Evolutionary conservation across 2,113 vertebrate genomes (phyloP).

Genomic region (Petrocephalus zakoni): DNA sequence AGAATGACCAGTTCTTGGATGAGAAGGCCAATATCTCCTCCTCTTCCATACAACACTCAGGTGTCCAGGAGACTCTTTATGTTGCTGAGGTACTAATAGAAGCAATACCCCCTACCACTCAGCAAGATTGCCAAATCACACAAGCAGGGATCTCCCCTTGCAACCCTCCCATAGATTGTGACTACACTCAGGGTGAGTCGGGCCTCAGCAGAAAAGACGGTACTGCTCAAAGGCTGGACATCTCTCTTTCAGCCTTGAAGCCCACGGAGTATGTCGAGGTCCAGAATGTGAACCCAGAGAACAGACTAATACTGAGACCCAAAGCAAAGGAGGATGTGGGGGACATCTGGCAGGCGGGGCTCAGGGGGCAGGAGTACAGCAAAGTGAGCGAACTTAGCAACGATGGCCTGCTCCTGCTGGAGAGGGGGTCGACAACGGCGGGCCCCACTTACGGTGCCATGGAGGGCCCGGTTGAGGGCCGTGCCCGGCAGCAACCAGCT

Average conservation of each 20-base stretch:
- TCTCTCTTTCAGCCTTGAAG: slow-evolving; percentile 33
- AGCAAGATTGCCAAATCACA: not conserved
- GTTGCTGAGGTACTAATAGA: slow-evolving; percentile 35
- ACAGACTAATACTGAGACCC: slow-evolving; percentile 47
- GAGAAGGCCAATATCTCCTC: slow-evolving; percentile 45
- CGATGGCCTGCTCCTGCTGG: slow-evolving; percentile 59
- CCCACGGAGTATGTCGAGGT: slow-evolving; percentile 66
- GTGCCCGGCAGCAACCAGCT: not conserved
- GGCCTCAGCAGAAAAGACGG: not conserved
- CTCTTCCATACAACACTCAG: slow-evolving; percentile 28
- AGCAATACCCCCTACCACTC: not conserved
- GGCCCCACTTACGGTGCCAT: slow-evolving; percentile 28
- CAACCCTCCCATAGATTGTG: not conserved
- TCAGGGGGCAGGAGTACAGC: slow-evolving; percentile 63
- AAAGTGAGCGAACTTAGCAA: slow-evolving; percentile 61
- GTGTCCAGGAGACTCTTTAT: slow-evolving; percentile 47
- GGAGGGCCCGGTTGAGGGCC: slow-evolving; percentile 22
- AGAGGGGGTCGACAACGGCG: slow-evolving; percentile 50
- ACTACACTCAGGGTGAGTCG: not conserved
- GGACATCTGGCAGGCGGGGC: slow-evolving; percentile 25
- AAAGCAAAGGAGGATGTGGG: slow-evolving; percentile 52
- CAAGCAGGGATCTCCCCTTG: slow-evolving; percentile 32
- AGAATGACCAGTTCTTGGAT: slow-evolving; percentile 5
- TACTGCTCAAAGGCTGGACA: not conserved
- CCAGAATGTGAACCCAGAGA: slow-evolving; percentile 54